These are phyloP conservation scores for Cylindroiulus punctatus DNA, from an alignment of 2,888 invertebrate genomes.

Conservation along the genomic window DNA sequence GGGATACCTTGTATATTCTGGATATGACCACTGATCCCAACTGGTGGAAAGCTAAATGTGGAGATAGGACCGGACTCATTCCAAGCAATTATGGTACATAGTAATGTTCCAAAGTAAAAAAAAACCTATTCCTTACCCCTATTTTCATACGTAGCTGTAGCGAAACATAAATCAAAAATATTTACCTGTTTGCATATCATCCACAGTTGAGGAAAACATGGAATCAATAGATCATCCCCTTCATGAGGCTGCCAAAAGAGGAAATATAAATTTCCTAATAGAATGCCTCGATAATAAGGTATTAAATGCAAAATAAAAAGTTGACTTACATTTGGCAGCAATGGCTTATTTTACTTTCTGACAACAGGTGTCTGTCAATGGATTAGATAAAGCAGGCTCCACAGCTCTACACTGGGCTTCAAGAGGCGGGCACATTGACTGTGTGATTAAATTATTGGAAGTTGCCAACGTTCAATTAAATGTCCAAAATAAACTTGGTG, in stretches of 20 bases:
- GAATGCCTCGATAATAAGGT: constrained; percentile 73
- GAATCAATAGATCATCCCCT: constrained; percentile 73
- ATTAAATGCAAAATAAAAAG: constrained; percentile 70
- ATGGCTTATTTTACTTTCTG: constrained; percentile 50
- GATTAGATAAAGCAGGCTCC: constrained; percentile 74
- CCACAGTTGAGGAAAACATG: constrained; percentile 70
- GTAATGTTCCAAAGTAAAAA: background rate
- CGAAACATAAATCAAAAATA: no score
- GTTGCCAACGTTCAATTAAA: constrained; percentile 68
- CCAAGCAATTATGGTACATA: constrained; percentile 73
- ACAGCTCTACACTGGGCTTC: constrained; percentile 76
- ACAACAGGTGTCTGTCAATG: constrained; percentile 71
- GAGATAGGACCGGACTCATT: constrained; percentile 70
- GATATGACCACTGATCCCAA: constrained; percentile 69
- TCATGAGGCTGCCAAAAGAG: constrained; percentile 75
- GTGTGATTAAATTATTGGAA: constrained; percentile 69
- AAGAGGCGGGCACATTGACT: constrained; percentile 73
- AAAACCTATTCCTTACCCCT: no score
- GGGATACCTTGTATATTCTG: constrained; percentile 72
- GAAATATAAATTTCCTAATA: constrained; percentile 71
- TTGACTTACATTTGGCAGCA: background rate
- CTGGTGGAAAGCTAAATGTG: constrained; percentile 73
- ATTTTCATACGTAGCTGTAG: no score
- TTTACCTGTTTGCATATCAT: background rate
- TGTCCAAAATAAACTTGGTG: constrained; percentile 74